Conservation (phyloP, 1,140 invertebrate genomes). For the Drosophila nigromelanica region DNA sequence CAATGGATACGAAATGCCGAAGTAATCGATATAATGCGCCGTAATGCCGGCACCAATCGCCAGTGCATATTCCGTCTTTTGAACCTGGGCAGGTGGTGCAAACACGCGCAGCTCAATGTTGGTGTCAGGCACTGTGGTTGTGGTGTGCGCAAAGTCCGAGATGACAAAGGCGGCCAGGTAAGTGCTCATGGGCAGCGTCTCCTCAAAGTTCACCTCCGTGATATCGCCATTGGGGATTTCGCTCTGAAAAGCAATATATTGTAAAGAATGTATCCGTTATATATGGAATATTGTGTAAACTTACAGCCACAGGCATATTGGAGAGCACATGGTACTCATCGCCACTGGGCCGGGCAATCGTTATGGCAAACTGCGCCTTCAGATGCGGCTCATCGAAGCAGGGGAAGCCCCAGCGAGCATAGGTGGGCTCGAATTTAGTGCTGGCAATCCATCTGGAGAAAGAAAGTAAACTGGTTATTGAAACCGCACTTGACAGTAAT, state of each 20-base stretch:
- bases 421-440: constrained; percentile 97
- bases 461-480: background rate
- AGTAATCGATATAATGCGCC: constrained; percentile 94
- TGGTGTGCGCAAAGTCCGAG: constrained; percentile 91
- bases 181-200: constrained; percentile 95
- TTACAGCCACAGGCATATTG: constrained; percentile 88
- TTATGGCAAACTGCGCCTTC: constrained; percentile 94
- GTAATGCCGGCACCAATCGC: constrained; percentile 91
- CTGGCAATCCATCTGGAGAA: constrained; percentile 90
- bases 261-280: background rate
- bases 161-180: constrained; percentile 96
- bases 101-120: constrained; percentile 89
- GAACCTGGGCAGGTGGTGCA: constrained; percentile 89
- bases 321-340: constrained; percentile 90
- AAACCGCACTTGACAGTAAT: background rate
- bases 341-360: constrained; percentile 88
- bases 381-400: constrained; percentile 98
- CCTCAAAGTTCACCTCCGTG: constrained; percentile 87
- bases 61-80: constrained; percentile 92
- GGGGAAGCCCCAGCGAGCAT: constrained; percentile 95
- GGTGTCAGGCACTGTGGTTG: constrained; percentile 85
- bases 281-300: background rate
- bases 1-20: constrained; percentile 93
- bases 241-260: constrained; percentile 25
- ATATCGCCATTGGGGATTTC: constrained; percentile 55